A percentile compares a stretch with the other conserved stretches of the same genome.
phyloP scores from a whole-genome alignment of 2,113 vertebrate genomes.

The Urocitellus parryii region DNA sequence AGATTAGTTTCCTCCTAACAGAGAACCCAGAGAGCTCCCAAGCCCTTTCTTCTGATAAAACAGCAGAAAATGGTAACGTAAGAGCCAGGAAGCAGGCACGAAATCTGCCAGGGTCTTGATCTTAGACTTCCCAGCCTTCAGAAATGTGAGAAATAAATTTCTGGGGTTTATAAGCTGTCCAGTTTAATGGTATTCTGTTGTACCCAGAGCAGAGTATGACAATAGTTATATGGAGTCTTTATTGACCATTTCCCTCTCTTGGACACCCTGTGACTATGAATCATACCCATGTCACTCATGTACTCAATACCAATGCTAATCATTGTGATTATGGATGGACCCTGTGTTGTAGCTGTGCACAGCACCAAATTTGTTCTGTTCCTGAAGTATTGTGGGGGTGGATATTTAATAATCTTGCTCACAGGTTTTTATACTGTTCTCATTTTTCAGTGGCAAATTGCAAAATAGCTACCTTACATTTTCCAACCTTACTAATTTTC shows the following conservation, averaged over 20 bases:
- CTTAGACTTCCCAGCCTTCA: background rate
- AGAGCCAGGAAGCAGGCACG: background rate
- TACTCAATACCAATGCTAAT: background rate
- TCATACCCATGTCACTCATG: background rate
- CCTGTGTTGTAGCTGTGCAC: background rate
- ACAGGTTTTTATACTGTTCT: conserved; percentile 40
- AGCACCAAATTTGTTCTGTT: conserved; percentile 59
- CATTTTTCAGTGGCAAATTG: background rate
- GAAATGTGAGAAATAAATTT: background rate
- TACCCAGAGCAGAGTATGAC: background rate
- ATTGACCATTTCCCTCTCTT: background rate
- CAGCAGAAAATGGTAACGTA: background rate
- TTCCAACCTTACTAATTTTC: conserved; percentile 39
- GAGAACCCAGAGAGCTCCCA: background rate
- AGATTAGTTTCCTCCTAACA: background rate
- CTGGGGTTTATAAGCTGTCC: background rate
- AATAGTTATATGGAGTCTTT: background rate
- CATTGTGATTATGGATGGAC: conserved; percentile 15
- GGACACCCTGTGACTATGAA: background rate
- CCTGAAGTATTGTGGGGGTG: background rate
- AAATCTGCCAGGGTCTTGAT: background rate
- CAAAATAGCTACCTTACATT: conserved; percentile 14
- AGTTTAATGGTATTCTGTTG: background rate
- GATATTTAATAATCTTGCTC: conserved; percentile 34
- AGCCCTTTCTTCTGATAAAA: too few relatives aligned